phyloP scores from a whole-genome alignment of 2,113 vertebrate species.

The Elachura formosa region DNA sequence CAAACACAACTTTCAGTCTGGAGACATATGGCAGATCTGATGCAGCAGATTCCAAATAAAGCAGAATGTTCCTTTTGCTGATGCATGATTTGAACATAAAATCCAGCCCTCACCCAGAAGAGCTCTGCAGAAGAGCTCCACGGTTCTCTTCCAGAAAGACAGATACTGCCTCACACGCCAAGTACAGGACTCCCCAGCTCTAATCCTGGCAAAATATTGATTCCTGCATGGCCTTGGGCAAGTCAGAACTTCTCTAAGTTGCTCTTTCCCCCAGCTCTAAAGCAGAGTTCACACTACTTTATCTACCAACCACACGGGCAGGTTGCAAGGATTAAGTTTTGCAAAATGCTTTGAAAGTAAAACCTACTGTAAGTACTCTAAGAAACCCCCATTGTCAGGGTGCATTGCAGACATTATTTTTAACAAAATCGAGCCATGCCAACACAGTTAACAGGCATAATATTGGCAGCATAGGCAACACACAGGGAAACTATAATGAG shows the following conservation, averaged over 20 bases:
- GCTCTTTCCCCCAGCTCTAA: slow-evolving; percentile 17
- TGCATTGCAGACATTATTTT: slow-evolving; percentile 9
- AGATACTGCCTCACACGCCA: neutral
- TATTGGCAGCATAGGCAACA: slow-evolving; percentile 14
- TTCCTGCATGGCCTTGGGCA: slow-evolving; percentile 34
- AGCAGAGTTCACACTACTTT: slow-evolving; percentile 11
- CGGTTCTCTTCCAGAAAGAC: neutral
- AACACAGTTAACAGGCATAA: slow-evolving; percentile 38
- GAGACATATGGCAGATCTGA: slow-evolving; percentile 45
- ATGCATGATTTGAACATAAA: slow-evolving; percentile 27
- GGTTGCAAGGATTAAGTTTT: neutral
- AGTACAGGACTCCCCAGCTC: neutral
- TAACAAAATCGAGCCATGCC: slow-evolving; percentile 23
- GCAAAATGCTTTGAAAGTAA: neutral
- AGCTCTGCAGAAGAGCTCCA: neutral
- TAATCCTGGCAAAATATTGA: neutral
- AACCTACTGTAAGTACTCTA: neutral
- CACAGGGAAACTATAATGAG: neutral
- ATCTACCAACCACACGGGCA: neutral
- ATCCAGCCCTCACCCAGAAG: neutral
- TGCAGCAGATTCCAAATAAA: slow-evolving; percentile 53
- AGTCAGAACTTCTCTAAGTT: slow-evolving; percentile 42
- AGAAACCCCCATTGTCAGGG: neutral
- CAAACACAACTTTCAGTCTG: slow-evolving; percentile 27
- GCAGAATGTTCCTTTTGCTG: slow-evolving; percentile 53